Base-by-base conservation (phyloP, 1,140 invertebrate genomes). In the Meloidogyne hapla region DNA sequence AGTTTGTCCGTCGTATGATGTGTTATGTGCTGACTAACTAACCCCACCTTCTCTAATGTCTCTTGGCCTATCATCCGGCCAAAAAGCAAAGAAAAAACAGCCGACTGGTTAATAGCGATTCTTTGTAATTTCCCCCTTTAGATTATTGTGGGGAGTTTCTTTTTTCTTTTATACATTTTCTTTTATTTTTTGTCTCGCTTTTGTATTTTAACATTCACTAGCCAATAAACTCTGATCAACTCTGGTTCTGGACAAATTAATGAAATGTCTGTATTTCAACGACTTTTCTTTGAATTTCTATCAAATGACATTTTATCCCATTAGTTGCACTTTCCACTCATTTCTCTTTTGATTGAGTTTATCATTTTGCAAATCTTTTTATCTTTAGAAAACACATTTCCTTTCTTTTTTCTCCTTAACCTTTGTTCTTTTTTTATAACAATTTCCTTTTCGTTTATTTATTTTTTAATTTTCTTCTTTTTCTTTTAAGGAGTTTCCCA, bases 361-460 rank as follows among this genome's bases (percentile, higher is more conserved):
- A n/a, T n/a, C 48, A n/a, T n/a, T n/a, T 56, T 56, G 9, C 9
- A 1, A 56, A 13, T n/a, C 28, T 33, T 33, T 33, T 56, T 56
- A 56, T 56, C 48, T 21, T 5, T 56, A n/a, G 5, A 21, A 56
- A n/a, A n/a, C 9, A 56, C 18, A n/a, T 56, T 56, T 33, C 33
- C 25, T 1, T 21, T 70, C 64, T 38, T 26, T n/a, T n/a, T 23
- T 66, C 64, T n/a, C n/a, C 45, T 70, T 70, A 70, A 28, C 25
- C 61, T 70, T 25, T 56, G 25, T 61, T 42, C 69, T 61, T 61
- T 42, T 61, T 61, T 61, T 48, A 21, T 26, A 40, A 42, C 23
- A 56, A 25, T 74, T 74, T 62, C n/a, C n/a, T 21, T 74, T 40
- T 74, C 26, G 64, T n/a, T 66, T 5, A 28, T 66, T 66, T 40